phyloP scores from a whole-genome alignment of 2,888 invertebrate species.

The Anticlea derivata region DNA sequence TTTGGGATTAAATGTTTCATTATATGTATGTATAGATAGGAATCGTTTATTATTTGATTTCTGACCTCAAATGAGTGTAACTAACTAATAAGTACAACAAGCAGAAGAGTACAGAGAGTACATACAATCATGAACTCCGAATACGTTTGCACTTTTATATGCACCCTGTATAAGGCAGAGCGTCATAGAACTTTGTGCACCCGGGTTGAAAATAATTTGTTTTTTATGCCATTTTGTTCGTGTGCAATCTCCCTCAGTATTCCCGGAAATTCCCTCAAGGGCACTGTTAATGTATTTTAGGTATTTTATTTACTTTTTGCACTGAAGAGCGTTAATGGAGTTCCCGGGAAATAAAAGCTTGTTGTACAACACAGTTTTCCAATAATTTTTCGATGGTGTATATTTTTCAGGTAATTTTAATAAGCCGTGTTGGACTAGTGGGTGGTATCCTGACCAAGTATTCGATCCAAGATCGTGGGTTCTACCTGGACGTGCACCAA shows the following conservation, averaged over 20 bases:
- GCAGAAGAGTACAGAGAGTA: no score
- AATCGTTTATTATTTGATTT: no score
- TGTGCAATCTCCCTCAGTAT: slow-evolving; percentile 20
- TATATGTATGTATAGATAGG: no score
- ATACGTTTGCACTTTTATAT: slow-evolving; percentile 24
- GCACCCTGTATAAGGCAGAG: slow-evolving; percentile 13
- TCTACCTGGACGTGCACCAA: no score
- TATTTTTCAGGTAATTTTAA: slow-evolving; percentile 15
- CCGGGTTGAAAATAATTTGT: slow-evolving; percentile 32
- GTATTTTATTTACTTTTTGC: slow-evolving; percentile 24
- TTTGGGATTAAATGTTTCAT: no score
- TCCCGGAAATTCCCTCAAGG: slow-evolving; percentile 24
- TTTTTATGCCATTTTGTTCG: slow-evolving; percentile 24
- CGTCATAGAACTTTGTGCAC: slow-evolving; percentile 28
- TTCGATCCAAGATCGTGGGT: no score
- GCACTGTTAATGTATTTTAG: slow-evolving; percentile 30
- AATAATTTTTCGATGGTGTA: slow-evolving; percentile 18
- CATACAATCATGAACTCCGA: slow-evolving; percentile 10
- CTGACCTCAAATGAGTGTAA: no score
- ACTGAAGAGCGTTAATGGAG: slow-evolving; percentile 30
- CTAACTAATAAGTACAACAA: no score
- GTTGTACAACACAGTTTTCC: slow-evolving; percentile 26
- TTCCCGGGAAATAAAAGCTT: slow-evolving; percentile 23
- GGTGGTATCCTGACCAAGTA: no score
- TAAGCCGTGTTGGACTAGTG: background rate